A percentile compares a stretch with the other conserved stretches of the same genome.
Evolutionary conservation across 2,113 vertebrate species (phyloP).

Genomic region (Amblyornis subalaris): DNA sequence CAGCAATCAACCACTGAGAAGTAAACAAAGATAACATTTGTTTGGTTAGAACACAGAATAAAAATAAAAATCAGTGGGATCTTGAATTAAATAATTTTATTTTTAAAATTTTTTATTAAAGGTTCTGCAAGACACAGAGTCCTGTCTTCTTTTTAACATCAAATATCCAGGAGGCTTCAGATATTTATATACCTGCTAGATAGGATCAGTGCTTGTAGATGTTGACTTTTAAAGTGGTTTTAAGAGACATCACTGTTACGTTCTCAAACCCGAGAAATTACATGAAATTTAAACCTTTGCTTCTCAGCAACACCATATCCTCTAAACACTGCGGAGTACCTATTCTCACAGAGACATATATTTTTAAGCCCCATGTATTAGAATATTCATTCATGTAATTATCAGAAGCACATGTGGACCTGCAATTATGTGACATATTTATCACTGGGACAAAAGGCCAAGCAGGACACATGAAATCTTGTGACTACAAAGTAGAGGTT

Average conservation of each 20-base stretch:
- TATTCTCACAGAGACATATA: background rate
- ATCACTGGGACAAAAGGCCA: background rate
- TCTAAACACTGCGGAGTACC: background rate
- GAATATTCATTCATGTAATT: background rate
- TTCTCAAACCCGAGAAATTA: background rate
- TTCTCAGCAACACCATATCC: background rate
- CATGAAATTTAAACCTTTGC: background rate
- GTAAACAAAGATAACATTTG: background rate
- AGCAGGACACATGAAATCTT: background rate
- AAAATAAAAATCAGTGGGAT: background rate
- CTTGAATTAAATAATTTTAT: background rate
- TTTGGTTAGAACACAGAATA: background rate
- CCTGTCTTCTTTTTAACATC: background rate
- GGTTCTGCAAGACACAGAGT: background rate
- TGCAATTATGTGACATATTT: background rate
- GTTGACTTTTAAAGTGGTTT: background rate
- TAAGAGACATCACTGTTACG: background rate
- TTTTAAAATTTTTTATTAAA: background rate
- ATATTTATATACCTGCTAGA: background rate
- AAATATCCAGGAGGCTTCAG: background rate
- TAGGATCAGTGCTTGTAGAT: background rate
- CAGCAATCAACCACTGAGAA: background rate
- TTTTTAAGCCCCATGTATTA: background rate
- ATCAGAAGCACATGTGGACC: fast-evolving
- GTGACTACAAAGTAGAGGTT: background rate